Percentiles rank a stretch among this genome's conserved stretches.
phyloP scores from a whole-genome alignment of 2,888 invertebrate species.

The Limnephilus marmoratus region DNA sequence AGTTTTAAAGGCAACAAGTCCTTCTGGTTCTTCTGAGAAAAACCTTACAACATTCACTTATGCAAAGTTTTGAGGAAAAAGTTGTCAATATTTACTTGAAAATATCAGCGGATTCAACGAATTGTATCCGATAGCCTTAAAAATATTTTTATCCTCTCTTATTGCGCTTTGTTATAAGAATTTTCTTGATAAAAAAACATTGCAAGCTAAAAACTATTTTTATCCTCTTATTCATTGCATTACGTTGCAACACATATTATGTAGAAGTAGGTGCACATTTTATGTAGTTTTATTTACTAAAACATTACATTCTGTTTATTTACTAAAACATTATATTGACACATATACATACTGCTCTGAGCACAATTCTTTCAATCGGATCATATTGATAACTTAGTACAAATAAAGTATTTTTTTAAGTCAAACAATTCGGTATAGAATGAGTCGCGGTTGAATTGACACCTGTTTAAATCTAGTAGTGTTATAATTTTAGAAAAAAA shows the following conservation, averaged over 20 bases:
- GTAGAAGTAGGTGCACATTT: not conserved
- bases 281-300: not conserved
- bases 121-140: not conserved
- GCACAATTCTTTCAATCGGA: not conserved
- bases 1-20: not conserved
- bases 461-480: not conserved
- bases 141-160: not conserved
- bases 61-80: not conserved
- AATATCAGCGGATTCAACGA: not conserved
- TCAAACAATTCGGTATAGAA: too few species aligned
- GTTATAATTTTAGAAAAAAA: not conserved
- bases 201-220: not conserved
- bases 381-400: not conserved
- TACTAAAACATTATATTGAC: not conserved
- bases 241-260: not conserved
- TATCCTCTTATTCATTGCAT: not conserved
- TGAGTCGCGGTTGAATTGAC: not conserved
- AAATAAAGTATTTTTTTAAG: not conserved
- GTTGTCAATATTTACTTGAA: not conserved
- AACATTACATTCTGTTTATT: not conserved
- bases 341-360: not conserved
- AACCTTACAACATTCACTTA: not conserved
- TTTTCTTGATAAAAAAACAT: not conserved
- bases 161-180: not conserved
- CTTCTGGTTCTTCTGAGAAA: not conserved